phyloP scores from a whole-genome alignment of 53 echinoderm and acorn worm species.

The Patiria pectinifera region DNA sequence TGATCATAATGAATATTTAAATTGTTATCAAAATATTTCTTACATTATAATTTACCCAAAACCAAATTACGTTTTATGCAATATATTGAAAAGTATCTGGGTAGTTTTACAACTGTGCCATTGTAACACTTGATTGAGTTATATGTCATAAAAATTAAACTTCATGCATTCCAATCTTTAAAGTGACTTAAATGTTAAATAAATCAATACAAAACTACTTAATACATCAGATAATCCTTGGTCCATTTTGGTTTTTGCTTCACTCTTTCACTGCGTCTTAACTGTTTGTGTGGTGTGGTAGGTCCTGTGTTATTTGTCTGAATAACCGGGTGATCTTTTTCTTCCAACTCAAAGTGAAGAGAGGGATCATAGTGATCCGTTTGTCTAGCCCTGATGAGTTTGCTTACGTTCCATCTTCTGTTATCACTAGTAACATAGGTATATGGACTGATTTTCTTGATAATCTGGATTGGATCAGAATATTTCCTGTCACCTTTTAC shows the following conservation, averaged over 20 bases:
- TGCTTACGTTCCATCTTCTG: conserved; percentile 48
- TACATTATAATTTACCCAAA: too few species aligned
- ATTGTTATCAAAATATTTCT: too few species aligned
- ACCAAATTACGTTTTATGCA: too few species aligned
- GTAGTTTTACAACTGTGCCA: too few species aligned
- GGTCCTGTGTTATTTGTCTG: not conserved
- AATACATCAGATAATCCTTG: not conserved
- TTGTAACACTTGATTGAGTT: too few species aligned
- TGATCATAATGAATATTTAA: too few species aligned
- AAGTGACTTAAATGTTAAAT: too few species aligned
- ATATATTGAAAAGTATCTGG: too few species aligned
- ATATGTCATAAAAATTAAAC: too few species aligned
- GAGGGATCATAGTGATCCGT: not conserved
- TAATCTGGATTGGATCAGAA: conserved; percentile 17
- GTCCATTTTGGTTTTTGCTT: not conserved
- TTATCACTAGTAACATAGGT: conserved; percentile 27
- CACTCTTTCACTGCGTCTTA: not conserved
- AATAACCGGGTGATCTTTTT: not conserved
- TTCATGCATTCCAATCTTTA: too few species aligned
- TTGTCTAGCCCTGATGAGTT: conserved; percentile 7
- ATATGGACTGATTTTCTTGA: conserved; percentile 9
- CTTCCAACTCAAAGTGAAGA: not conserved
- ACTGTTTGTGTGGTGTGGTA: not conserved
- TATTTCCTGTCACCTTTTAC: conserved; percentile 36
- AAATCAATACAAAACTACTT: too few species aligned